Conservation (phyloP, 1,140 invertebrate genomes). For the Elysia chlorotica region DNA sequence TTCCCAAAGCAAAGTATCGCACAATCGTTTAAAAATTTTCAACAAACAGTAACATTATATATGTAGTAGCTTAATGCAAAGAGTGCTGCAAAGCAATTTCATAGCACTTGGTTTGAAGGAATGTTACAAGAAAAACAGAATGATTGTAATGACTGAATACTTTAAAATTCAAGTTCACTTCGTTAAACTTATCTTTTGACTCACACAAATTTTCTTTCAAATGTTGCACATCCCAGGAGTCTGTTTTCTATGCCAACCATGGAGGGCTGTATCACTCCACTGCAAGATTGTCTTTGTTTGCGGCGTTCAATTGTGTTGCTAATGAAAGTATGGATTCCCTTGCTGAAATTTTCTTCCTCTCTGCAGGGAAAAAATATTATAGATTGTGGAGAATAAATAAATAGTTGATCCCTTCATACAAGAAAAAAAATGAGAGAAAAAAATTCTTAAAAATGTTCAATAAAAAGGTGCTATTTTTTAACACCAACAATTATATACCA, state of each 20-base stretch:
- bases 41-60: neutral
- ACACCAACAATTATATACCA: neutral
- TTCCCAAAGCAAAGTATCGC: neutral
- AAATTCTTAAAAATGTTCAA: neutral
- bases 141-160: neutral
- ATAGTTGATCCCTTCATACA: no score
- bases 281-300: conserved; percentile 25
- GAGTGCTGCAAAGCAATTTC: no score
- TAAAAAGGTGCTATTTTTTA: neutral
- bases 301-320: conserved; percentile 38
- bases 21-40: neutral
- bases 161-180: neutral
- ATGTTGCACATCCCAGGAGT: conserved; percentile 46
- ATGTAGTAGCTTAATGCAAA: neutral
- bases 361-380: conserved; percentile 28
- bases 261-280: conserved; percentile 25
- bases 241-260: conserved; percentile 54
- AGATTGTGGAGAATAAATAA: no score
- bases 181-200: neutral
- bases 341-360: conserved; percentile 57
- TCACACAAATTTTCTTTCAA: conserved; percentile 60
- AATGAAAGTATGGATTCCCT: conserved; percentile 55
- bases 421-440: neutral
- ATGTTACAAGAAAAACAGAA: neutral
- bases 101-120: no score